Conservation (phyloP, 2,888 invertebrate genomes). For the Cataglyphis livida region DNA sequence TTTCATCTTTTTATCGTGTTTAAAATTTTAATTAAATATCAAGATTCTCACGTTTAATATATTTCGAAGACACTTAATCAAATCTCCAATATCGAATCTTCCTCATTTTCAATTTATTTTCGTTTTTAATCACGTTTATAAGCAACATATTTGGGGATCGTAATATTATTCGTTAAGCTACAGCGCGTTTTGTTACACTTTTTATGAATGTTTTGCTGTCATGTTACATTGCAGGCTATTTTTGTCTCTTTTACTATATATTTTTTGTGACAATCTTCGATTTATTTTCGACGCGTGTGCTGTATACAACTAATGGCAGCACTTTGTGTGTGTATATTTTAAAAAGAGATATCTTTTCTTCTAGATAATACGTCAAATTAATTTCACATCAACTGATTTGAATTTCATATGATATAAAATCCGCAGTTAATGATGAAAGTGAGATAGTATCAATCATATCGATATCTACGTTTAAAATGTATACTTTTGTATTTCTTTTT, state of each 20-base stretch:
- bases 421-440: neutral
- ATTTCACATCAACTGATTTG: neutral
- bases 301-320: neutral
- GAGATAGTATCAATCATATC: neutral
- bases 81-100: neutral
- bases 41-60: neutral
- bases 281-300: neutral
- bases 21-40: neutral
- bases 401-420: neutral
- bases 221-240: neutral
- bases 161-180: conserved; percentile 25
- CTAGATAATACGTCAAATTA: neutral
- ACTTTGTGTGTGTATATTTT: neutral
- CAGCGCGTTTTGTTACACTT: neutral
- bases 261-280: conserved; percentile 24
- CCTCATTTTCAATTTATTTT: neutral
- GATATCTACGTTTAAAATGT: conserved; percentile 9
- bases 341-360: neutral
- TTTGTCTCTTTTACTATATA: conserved; percentile 7
- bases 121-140: conserved; percentile 34
- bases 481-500: neutral
- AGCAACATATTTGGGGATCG: conserved; percentile 1
- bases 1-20: neutral
- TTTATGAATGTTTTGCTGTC: conserved; percentile 18
- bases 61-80: neutral